Evolutionary conservation across 2,797 vertebrate genomes (phyloP), one percentile per base, ranked within the genome.

Genomic region (Spea hammondii): DNA sequence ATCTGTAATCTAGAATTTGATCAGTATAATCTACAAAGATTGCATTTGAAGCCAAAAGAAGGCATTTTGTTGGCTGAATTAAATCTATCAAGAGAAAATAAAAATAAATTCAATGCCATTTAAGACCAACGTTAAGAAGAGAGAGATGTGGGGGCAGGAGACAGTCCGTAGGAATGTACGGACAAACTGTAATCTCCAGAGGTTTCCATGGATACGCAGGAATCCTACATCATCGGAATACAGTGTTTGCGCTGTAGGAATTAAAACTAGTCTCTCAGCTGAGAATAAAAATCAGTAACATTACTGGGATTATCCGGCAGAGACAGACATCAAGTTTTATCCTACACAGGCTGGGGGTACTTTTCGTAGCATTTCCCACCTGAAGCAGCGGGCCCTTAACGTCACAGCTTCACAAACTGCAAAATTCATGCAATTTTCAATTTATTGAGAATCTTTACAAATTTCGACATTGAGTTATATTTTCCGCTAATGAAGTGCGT

Each of bases 121-220:
- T 70, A 53, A 67, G 72, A 72, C 55, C 57, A 72, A 79, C 64
- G 78, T 79, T 74, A 50, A 70, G 50, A 74, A n/a, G 64, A 72
- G 70, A 68, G 65, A 76, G 59, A 69, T 73, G 67, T 81, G 79
- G 76, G 74, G 74, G 62, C 70, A 77, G 78, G 32, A 49, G 74
- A 77, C 47, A 72, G 68, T 72, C 79, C 74, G 14, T 49, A 69
- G 70, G 62, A 65, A 81, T 72, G 74, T 60, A 72, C 69, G 59
- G 79, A 76, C 66, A 81, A 60, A 73, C 53, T 77, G 68, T 77
- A 81, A 76, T 81, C 74, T 71, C 79, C 14, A 9, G 32, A 68
- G 11, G 79, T 81, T 81, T 32, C 79, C 70, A 81, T 81, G 79
- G 79, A 77, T 69, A 81, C 74, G 48, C 65, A 60, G 73, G 79